These are phyloP conservation scores for Trichomycterus rosablanca DNA, from an alignment of 2,113 vertebrate genomes.

Conservation along the genomic window DNA sequence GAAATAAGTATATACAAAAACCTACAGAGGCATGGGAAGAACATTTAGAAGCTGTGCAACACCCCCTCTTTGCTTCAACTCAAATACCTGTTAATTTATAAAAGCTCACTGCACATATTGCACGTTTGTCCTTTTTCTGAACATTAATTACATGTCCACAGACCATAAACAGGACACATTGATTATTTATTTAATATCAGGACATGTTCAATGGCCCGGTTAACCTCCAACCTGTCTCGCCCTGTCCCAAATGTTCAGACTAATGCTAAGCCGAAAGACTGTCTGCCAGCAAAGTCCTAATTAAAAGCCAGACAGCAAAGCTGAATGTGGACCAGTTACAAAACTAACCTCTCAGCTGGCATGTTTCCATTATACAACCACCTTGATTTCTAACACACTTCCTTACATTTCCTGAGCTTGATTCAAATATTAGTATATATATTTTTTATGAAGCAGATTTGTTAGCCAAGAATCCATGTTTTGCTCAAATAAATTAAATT, in stretches of 20 bases:
- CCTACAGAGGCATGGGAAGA: too few species aligned
- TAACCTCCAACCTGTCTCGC: constrained; percentile 23
- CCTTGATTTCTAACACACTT: neutral
- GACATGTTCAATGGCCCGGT: constrained; percentile 9
- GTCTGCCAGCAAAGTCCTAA: constrained; percentile 36
- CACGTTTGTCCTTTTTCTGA: neutral
- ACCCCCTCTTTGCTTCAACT: too few species aligned
- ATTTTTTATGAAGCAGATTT: too few species aligned
- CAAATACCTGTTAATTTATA: too few species aligned
- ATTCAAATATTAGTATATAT: too few species aligned
- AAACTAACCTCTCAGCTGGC: neutral
- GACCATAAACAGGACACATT: too few species aligned
- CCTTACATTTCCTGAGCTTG: too few species aligned
- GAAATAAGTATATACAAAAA: too few species aligned
- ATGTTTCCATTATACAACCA: constrained; percentile 15
- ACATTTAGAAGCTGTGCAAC: too few species aligned
- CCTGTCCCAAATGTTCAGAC: constrained; percentile 28
- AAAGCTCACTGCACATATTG: too few species aligned
- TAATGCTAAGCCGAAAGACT: constrained; percentile 30
- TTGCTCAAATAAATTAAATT: neutral
- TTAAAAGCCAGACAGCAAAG: constrained; percentile 38
- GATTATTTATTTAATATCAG: neutral
- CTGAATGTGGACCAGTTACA: constrained; percentile 38
- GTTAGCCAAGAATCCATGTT: too few species aligned
- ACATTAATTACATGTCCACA: too few species aligned